phyloP scores from a whole-genome alignment of 2,888 invertebrate genomes.

The Baccha elongata region DNA sequence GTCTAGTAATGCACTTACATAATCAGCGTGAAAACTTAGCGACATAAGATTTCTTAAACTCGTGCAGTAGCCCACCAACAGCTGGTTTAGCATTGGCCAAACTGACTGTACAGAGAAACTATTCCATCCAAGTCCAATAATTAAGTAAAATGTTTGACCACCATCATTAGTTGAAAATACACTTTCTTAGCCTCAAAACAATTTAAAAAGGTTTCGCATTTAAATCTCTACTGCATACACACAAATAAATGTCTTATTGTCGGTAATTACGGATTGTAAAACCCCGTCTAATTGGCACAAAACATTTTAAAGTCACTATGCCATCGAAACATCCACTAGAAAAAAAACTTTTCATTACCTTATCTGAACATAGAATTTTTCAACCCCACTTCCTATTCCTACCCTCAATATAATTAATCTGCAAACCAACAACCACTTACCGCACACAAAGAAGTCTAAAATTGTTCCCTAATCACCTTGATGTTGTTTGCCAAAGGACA shows the following conservation, averaged over 20 bases:
- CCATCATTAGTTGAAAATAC: too few species aligned
- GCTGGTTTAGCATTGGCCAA: too few species aligned
- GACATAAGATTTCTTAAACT: too few species aligned
- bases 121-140: too few species aligned
- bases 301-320: background rate
- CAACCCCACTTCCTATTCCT: background rate
- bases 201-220: constrained; percentile 24
- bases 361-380: too few species aligned
- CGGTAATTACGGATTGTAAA: constrained; percentile 15
- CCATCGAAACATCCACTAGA: too few species aligned
- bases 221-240: background rate
- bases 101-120: too few species aligned
- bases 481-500: constrained; percentile 41
- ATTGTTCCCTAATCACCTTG: constrained; percentile 55
- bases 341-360: too few species aligned
- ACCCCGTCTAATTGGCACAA: constrained; percentile 1
- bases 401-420: constrained; percentile 19
- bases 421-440: background rate
- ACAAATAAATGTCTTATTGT: background rate
- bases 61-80: too few species aligned
- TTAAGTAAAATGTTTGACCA: too few species aligned
- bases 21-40: too few species aligned
- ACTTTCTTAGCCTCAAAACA: background rate
- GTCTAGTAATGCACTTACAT: too few species aligned
- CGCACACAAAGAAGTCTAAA: background rate